Percentiles rank a stretch among this genome's conserved stretches.
Evolutionary conservation across 2,888 invertebrate genomes (phyloP).

Genomic region (Augiades crinisus): DNA sequence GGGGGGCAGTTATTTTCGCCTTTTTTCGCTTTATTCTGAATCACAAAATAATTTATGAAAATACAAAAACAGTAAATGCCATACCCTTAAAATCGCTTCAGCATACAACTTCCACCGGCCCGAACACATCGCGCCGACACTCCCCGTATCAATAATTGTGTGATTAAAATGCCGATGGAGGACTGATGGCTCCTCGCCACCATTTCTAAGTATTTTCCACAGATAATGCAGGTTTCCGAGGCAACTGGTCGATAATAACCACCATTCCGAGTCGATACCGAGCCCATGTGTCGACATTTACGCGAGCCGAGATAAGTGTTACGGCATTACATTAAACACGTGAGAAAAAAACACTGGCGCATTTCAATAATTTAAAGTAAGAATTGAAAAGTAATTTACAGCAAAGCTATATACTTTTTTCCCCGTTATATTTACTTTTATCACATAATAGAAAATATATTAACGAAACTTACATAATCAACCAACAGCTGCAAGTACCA

Average conservation of each 20-base stretch:
- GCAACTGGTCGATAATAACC: constrained; percentile 8
- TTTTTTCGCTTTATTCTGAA: background rate
- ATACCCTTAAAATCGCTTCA: constrained; percentile 23
- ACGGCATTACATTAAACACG: background rate
- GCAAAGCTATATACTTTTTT: no score
- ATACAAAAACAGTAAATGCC: background rate
- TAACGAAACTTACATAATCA: no score
- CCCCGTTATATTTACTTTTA: no score
- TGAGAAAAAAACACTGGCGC: constrained; percentile 6
- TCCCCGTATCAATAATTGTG: constrained; percentile 52
- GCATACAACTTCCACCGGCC: constrained; percentile 19
- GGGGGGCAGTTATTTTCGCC: no score
- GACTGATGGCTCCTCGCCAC: constrained; percentile 31
- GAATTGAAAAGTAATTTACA: no score
- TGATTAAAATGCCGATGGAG: constrained; percentile 35
- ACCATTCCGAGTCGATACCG: constrained; percentile 4
- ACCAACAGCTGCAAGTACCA: no score
- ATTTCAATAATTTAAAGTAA: background rate
- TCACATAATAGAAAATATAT: no score
- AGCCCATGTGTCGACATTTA: constrained; percentile 17
- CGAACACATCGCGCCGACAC: constrained; percentile 27
- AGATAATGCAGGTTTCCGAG: constrained; percentile 22
- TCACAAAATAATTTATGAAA: background rate
- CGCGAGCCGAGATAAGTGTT: constrained; percentile 11
- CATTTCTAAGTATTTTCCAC: constrained; percentile 20